A percentile compares a stretch with the other conserved stretches of the same genome.
These are phyloP conservation scores for Tetraneura akinire DNA, from an alignment of 1,140 invertebrate species.

Conservation along the genomic window DNA sequence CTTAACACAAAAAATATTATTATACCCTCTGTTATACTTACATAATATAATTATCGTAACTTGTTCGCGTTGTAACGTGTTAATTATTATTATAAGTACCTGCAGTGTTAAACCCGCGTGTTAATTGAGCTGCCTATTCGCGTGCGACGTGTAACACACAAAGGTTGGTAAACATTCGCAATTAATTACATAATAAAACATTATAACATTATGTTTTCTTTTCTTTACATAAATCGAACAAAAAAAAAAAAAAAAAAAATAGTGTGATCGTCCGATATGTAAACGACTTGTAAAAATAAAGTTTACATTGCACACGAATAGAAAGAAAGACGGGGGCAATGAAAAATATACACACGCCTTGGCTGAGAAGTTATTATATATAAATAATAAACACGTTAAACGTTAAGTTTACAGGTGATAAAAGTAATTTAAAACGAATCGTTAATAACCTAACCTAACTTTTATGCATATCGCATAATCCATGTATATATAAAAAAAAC, in stretches of 20 bases:
- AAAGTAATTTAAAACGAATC: too few relatives aligned
- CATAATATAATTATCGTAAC: neutral
- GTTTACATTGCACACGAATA: neutral
- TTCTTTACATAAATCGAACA: neutral
- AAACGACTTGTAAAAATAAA: neutral
- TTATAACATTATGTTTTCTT: neutral
- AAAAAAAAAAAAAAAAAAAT: too few relatives aligned
- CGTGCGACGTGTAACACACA: neutral
- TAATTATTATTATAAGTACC: neutral
- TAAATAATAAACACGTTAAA: neutral
- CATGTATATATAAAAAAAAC: too few relatives aligned
- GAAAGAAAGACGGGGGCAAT: neutral
- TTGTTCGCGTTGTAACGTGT: neutral
- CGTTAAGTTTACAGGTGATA: too few relatives aligned
- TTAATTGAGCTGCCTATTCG: slow-evolving; percentile 8
- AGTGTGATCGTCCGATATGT: neutral
- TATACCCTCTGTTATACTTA: neutral
- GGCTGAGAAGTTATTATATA: slow-evolving; percentile 9
- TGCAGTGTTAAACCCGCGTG: neutral
- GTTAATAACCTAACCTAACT: too few relatives aligned
- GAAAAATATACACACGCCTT: neutral
- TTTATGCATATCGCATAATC: too few relatives aligned
- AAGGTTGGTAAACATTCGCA: slow-evolving; percentile 5
- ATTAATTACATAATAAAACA: neutral
- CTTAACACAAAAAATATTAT: neutral